Conservation (phyloP, 2,888 invertebrate genomes). For the Phasia obesa region DNA sequence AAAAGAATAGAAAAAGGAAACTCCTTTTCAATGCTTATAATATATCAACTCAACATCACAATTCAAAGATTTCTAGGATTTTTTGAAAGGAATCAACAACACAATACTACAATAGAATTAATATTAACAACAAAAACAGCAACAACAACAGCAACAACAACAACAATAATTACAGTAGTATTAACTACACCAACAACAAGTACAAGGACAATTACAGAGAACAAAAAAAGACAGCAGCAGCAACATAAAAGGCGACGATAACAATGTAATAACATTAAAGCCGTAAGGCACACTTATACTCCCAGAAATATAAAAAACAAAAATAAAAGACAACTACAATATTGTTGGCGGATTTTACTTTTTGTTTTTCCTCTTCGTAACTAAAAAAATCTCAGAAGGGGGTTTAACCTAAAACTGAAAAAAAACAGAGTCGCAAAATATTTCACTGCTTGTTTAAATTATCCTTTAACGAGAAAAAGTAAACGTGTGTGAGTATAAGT, state of each 20-base stretch:
- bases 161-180: background rate
- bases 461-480: slow-evolving; percentile 32
- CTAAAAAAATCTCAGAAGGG: background rate
- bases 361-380: background rate
- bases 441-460: slow-evolving; percentile 41
- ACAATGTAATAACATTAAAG: slow-evolving; percentile 60
- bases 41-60: slow-evolving; percentile 20
- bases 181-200: slow-evolving; percentile 21
- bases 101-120: slow-evolving; percentile 31
- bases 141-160: background rate
- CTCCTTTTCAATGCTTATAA: slow-evolving; percentile 38
- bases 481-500: slow-evolving; percentile 6
- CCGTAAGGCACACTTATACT: slow-evolving; percentile 52
- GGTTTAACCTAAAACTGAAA: slow-evolving; percentile 23
- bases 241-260: slow-evolving; percentile 7
- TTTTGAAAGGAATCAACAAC: slow-evolving; percentile 9
- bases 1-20: background rate
- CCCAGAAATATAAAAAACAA: background rate
- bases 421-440: background rate
- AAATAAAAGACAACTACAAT: slow-evolving; percentile 4
- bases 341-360: background rate
- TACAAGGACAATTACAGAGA: slow-evolving; percentile 40
- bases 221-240: slow-evolving; percentile 12
- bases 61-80: background rate
- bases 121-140: slow-evolving; percentile 37